These are phyloP conservation scores for Gobiocypris rarus DNA, from an alignment of 2,113 vertebrate genomes.

Conservation along the genomic window DNA sequence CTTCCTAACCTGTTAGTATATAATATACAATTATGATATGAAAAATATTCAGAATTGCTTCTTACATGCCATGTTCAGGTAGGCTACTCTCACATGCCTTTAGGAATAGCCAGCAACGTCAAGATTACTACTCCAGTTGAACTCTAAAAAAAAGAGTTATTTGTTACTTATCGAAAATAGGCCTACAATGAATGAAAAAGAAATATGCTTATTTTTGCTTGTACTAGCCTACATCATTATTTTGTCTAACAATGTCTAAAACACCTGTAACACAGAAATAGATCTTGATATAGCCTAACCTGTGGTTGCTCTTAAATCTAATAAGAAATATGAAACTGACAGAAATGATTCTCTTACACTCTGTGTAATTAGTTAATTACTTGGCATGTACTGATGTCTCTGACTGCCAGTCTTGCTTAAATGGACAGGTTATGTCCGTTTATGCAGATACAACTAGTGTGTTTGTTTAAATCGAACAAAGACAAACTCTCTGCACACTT, in stretches of 20 bases:
- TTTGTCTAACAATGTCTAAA: too few species aligned
- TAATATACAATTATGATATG: background rate
- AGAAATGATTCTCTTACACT: background rate
- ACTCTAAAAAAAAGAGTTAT: background rate
- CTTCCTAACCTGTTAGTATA: background rate
- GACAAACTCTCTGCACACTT: background rate
- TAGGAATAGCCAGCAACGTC: background rate
- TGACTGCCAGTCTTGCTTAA: background rate
- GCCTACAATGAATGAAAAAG: background rate
- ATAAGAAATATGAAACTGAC: conserved; percentile 16
- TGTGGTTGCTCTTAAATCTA: background rate
- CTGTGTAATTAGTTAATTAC: background rate
- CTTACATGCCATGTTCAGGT: conserved; percentile 54
- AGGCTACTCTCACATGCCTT: conserved; percentile 1
- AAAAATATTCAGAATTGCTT: background rate
- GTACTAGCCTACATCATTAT: too few species aligned
- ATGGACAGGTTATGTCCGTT: background rate
- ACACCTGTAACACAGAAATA: too few species aligned
- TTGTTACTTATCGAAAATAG: background rate
- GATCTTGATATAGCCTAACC: background rate
- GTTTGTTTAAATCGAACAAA: background rate
- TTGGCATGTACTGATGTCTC: background rate
- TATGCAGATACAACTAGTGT: background rate
- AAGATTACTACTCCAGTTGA: background rate
- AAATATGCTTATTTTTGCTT: background rate